Evolutionary conservation across 1,140 invertebrate species (phyloP), one percentile per base, ranked within the genome.

Genomic region (Calephelis nemesis): DNA sequence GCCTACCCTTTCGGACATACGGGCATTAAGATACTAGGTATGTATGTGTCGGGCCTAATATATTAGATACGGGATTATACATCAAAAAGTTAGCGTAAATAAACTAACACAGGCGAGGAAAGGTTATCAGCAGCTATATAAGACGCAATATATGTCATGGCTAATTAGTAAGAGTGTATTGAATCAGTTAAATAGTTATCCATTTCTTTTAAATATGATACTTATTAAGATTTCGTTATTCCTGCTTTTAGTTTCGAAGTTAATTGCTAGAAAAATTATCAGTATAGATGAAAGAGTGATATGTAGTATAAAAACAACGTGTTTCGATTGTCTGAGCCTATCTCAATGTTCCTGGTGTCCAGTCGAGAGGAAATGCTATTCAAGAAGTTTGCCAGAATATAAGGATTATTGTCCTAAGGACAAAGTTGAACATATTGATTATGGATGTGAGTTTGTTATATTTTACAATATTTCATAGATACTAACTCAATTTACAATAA

Each of bases 301-400:
- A 47, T 91, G 88, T 67, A 71, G 65, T 47, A 81, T 88, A 8
- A 91, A 91, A 70, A 73, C 42, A 42, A 81, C 85, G 4, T 91
- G 88, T 68, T 65, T 77, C 52, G 81, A 84, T n/a, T 91, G 88
- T 71, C 72, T 91, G n/a, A 74, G 71, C 15, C 73, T 88, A 40
- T 65, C 76, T 13, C 87, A 90, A 19, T 91, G 88, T 68, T 81
- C 85, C 7, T 91, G 88, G 88, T 91, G 87, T 69, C 63, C 73
- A 5, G 74, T 73, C 11, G 77, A 82, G 63, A 81, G 79, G 39
- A 80, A 68, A 75, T 91, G 88, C 67, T 91, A 82, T 67, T 85
- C 87, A 40, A 77, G 77, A 62, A 54, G 79, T 19, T 62, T 87
- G 30, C 64, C 73, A 6, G 62, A 47, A 13, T 67, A 60, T 54